Conservation (phyloP, 2,797 vertebrate genomes). For the Alauda arvensis region DNA sequence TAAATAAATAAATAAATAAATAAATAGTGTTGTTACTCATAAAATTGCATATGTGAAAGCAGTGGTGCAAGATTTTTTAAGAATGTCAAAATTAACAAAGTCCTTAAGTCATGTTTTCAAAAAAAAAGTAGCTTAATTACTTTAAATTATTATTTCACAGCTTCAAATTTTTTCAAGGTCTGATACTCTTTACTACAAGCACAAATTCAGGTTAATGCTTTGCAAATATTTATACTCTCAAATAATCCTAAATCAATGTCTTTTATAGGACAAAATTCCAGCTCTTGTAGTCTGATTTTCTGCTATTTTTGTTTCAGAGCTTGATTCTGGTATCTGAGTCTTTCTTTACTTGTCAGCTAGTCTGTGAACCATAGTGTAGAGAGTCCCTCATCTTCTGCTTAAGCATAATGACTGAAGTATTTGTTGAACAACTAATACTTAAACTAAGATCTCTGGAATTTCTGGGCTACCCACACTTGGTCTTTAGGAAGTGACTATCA, state of each 20-base stretch:
- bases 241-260: not conserved
- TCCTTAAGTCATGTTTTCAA: not conserved
- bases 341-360: not conserved
- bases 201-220: not conserved
- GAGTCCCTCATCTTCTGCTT: not conserved
- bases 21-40: not conserved
- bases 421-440: not conserved
- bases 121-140: not conserved
- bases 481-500: not conserved
- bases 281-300: not conserved
- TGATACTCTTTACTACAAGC: not conserved
- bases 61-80: not conserved
- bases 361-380: not conserved
- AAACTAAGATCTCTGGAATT: not conserved
- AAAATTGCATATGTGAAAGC: not conserved
- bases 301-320: not conserved
- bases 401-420: not conserved
- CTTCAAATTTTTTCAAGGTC: not conserved
- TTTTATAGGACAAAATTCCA: not conserved
- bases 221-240: not conserved
- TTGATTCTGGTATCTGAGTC: not conserved
- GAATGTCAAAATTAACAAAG: not conserved
- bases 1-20: no score
- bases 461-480: not conserved
- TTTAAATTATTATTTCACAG: not conserved